phyloP scores from a whole-genome alignment of 2,797 vertebrate genomes.

The Chiroxiphia lanceolata region DNA sequence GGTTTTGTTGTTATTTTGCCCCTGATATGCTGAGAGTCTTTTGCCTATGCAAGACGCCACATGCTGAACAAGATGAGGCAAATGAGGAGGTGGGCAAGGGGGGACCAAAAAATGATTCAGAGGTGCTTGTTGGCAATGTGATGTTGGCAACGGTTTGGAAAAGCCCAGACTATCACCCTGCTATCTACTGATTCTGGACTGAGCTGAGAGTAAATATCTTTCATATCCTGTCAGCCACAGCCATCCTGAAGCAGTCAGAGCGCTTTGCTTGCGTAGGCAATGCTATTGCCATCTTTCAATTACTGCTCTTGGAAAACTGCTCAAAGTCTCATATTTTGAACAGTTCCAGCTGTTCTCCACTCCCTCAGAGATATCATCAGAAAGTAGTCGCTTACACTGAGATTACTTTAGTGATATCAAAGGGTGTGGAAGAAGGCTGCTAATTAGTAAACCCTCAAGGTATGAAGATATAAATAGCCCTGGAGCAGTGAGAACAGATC shows the following conservation, averaged over 20 bases:
- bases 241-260: background rate
- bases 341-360: conserved; percentile 37
- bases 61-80: background rate
- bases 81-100: background rate
- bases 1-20: background rate
- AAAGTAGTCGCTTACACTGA: background rate
- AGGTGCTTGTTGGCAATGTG: background rate
- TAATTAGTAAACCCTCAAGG: conserved; percentile 43
- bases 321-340: background rate
- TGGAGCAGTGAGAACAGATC: conserved; percentile 32
- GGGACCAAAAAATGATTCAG: background rate
- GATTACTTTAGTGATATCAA: conserved; percentile 42
- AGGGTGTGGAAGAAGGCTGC: conserved; percentile 20
- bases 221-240: background rate
- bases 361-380: conserved; percentile 25
- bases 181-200: background rate
- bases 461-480: conserved; percentile 41
- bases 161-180: background rate
- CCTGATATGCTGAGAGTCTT: background rate
- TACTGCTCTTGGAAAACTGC: background rate
- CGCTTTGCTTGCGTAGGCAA: background rate
- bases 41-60: background rate
- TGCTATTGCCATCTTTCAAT: background rate
- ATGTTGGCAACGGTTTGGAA: background rate
- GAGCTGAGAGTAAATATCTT: background rate